Evolutionary conservation across 2,888 invertebrate genomes (phyloP), one percentile per base, ranked within the genome.

Genomic region (Charanyca ferruginea): DNA sequence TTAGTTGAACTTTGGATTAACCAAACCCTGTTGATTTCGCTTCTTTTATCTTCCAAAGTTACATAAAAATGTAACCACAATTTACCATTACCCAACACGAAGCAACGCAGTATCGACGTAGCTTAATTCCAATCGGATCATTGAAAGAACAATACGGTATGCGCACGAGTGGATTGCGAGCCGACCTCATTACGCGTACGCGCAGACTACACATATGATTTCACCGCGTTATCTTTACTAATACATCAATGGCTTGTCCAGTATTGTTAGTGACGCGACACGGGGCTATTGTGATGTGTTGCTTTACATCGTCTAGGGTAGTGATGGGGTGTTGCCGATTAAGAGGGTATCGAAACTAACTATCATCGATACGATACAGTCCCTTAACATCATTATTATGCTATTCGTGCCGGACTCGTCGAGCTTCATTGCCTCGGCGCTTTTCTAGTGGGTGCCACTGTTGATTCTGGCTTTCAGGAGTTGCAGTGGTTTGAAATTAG

Each of bases 211-310:
- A 91, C 88, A 91, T 94, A 89, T 94, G 94, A 93, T 94, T 94
- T 94, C 94, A 91, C 92, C 86, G 90, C 87, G 89, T 90, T 94
- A 94, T 94, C 94, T 90, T 85, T 84, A 87, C 92, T 91, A 91
- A 94, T 94, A 93, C 94, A 95, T 95, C 94, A 94, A 94, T 90
- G 88, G 89, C 90, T 92, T 93, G 93, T 94, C 93, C 91, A 90
- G 90, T 90, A 93, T 93, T 93, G 94, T 94, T 93, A 93, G 92
- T 90, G 93, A 92, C 91, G 92, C 89, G 86, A 81, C 87, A 78
- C 79, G 78, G 68, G 81, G 81, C 89, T 85, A 87, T 90, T 90
- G 91, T 90, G 87, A 86, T 86, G 83, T 83, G 85, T 82, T 85
- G 81, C 81, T 78, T 82, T 85, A 76, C 75, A 68, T 74, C 49